Base-by-base conservation (phyloP, 2,888 invertebrate species). In the Parapristionchus giblindavisi region DNA sequence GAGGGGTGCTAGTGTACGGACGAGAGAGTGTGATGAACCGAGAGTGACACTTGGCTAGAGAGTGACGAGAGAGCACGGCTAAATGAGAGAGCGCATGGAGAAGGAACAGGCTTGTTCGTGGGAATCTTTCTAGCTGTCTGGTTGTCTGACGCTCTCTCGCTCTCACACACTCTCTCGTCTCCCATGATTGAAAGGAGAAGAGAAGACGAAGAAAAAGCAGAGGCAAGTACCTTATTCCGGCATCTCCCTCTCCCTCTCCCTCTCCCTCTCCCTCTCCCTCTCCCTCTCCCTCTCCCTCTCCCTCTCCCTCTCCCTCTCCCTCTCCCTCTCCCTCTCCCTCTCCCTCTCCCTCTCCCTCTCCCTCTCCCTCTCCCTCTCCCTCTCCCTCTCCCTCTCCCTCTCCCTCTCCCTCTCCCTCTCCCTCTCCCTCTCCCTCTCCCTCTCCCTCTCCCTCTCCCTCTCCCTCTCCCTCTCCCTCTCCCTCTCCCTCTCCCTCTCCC, bases 151-250 rank as follows among this genome's bases (percentile, higher is more conserved):
- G 21, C 66, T 40, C 65, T 66, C 66, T 29, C 66, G 3, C 66
- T 66, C 17, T 48, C 66, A 27, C 52, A 34, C 27, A 32, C 68
- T 52, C n/a, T 68, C 68, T 68, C 68, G 11, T 24, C 29, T 11
- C 36, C 43, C 8, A 61, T 61, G 61, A 61, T 3, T 36, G 61
- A 38, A 40, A 2, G 24, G 14, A n/a, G 11, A 24, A 6, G 24
- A 17, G 38, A 60, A 36, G 34, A 8, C 36, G 61, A 38, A 61
- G 61, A 29, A 61, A 61, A 61, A 24, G 61, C n/a, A 29, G 24
- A 21, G 40, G 34, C 8, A 38, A 3, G 65, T 3, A 27, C 36
- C 38, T 63, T 38, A 27, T 27, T 63, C 11, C 63, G 3, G 6
- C n/a, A 27, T 38, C 63, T 40, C 38, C 38, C n/a, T 29, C 40